phyloP scores from a whole-genome alignment of 2,888 invertebrate species.

The Mesoligia furuncula region DNA sequence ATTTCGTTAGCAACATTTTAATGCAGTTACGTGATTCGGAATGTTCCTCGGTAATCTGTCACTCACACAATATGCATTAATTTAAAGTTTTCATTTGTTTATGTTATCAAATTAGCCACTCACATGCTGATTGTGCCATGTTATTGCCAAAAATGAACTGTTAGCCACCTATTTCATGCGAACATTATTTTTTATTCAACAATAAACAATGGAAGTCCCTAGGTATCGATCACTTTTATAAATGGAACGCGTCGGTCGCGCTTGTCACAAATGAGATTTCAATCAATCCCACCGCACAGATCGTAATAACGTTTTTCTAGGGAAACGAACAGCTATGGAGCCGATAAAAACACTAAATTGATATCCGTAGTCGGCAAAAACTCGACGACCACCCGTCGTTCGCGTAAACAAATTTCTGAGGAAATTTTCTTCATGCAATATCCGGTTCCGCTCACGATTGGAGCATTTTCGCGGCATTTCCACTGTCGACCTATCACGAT shows the following conservation, averaged over 20 bases:
- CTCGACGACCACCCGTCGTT: constrained; percentile 77
- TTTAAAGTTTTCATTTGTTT: constrained; percentile 51
- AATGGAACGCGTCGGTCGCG: constrained; percentile 46
- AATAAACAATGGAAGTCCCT: constrained; percentile 71
- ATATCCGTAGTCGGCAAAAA: constrained; percentile 83
- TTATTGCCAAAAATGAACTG: constrained; percentile 8
- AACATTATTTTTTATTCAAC: constrained; percentile 54
- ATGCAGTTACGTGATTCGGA: constrained; percentile 64
- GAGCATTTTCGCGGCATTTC: constrained; percentile 82
- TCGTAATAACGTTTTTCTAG: constrained; percentile 64
- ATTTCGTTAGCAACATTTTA: not conserved
- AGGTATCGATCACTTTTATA: constrained; percentile 76
- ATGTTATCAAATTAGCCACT: constrained; percentile 19
- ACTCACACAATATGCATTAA: constrained; percentile 43
- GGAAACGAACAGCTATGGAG: constrained; percentile 73
- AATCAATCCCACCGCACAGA: constrained; percentile 44
- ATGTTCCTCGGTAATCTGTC: constrained; percentile 70
- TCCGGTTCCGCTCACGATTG: constrained; percentile 82
- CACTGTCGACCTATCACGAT: constrained; percentile 74
- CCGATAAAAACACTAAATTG: constrained; percentile 78
- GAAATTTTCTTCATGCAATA: constrained; percentile 86
- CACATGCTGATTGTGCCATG: constrained; percentile 6
- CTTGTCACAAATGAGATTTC: constrained; percentile 51
- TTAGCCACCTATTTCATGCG: constrained; percentile 13
- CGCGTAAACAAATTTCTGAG: constrained; percentile 88